phyloP scores from a whole-genome alignment of 2,797 vertebrate species.

The Pipistrellus pygmaeus region DNA sequence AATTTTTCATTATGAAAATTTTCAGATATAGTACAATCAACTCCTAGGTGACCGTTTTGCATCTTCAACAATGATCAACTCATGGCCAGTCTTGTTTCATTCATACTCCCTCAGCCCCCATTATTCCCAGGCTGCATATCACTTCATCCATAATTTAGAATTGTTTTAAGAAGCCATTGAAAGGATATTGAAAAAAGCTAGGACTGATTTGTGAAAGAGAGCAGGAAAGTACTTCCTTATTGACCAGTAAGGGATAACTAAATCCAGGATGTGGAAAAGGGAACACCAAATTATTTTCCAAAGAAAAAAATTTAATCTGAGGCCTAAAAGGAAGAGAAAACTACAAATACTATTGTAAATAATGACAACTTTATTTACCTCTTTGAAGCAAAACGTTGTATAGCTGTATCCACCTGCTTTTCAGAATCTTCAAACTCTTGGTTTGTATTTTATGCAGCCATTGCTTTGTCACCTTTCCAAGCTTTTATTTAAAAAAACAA shows the following conservation, averaged over 20 bases:
- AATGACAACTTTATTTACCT: background rate
- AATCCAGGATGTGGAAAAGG: background rate
- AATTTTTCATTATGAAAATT: background rate
- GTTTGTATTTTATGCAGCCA: background rate
- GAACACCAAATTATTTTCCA: background rate
- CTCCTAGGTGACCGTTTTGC: background rate
- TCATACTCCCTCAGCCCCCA: background rate
- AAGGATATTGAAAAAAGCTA: background rate
- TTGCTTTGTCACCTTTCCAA: background rate
- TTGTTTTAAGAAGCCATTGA: conserved; percentile 21
- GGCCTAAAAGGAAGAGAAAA: background rate
- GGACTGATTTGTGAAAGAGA: conserved; percentile 29
- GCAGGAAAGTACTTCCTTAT: background rate
- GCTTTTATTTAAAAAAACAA: background rate
- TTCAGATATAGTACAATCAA: background rate
- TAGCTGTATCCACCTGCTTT: background rate
- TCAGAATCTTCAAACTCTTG: background rate
- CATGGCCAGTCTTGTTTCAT: background rate
- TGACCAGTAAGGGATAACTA: background rate
- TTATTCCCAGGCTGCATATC: background rate
- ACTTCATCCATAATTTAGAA: background rate
- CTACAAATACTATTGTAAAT: background rate
- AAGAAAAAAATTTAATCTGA: conserved; percentile 39
- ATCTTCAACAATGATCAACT: background rate
- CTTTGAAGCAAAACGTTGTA: background rate